Conservation (phyloP, 2,113 vertebrate genomes). For the Numida meleagris region DNA sequence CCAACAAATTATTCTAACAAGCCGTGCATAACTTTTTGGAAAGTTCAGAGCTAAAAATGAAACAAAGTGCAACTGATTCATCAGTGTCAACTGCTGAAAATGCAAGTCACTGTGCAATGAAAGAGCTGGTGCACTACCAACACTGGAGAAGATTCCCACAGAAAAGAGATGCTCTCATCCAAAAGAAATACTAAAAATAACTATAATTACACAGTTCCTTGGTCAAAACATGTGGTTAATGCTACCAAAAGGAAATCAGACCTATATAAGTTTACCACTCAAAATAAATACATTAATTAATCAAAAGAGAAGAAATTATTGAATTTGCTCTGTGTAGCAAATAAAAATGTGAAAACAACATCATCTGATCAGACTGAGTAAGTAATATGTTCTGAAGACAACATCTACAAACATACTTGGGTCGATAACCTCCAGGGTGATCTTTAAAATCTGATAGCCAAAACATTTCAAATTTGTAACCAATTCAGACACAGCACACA, state of each 20-base stretch:
- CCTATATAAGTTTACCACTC: background rate
- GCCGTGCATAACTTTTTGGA: background rate
- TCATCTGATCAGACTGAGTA: background rate
- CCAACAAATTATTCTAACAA: background rate
- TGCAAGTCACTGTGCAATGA: background rate
- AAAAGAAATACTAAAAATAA: background rate
- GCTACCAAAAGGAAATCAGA: background rate
- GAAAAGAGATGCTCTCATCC: background rate
- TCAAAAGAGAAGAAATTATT: background rate
- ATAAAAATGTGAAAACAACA: background rate
- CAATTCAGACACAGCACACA: background rate
- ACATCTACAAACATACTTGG: background rate
- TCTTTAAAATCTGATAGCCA: background rate
- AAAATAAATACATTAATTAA: background rate
- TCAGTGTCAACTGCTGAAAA: background rate
- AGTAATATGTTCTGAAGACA: background rate
- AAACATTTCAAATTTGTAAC: background rate
- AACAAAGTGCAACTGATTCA: constrained; percentile 20
- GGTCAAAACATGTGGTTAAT: background rate
- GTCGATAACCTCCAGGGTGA: background rate
- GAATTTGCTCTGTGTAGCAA: background rate
- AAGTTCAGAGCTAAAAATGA: background rate
- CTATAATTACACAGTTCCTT: background rate
- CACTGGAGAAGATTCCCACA: background rate
- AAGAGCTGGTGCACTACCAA: background rate